Conservation (phyloP, 2,113 vertebrate species). For the Elaphurus davidianus region DNA sequence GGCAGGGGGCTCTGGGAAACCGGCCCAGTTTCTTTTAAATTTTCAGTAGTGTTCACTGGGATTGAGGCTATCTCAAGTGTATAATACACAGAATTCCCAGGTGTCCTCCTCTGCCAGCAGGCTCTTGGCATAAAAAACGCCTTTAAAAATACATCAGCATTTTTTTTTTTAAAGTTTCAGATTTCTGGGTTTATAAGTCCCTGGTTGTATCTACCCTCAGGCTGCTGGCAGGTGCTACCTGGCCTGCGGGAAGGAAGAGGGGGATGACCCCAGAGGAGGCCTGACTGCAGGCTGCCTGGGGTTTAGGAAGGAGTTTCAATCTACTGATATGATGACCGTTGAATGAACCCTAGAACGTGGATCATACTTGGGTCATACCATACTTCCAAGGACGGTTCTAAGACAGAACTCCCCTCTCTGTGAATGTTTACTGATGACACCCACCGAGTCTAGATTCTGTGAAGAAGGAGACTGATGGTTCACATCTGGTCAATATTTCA, state of each 20-base stretch:
- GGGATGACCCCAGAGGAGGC: not conserved
- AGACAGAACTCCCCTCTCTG: not conserved
- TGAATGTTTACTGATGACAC: not conserved
- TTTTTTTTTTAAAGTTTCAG: constrained; percentile 34
- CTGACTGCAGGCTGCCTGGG: not conserved
- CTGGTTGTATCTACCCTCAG: constrained; percentile 9
- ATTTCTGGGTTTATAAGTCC: constrained; percentile 57
- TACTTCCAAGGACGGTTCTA: not conserved
- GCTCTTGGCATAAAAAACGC: constrained; percentile 39
- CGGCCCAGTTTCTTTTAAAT: constrained; percentile 4
- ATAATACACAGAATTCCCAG: constrained; percentile 10
- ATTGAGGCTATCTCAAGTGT: constrained; percentile 15
- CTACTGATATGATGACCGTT: not conserved
- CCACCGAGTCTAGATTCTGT: not conserved
- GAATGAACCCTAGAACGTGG: not conserved
- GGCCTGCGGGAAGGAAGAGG: not conserved
- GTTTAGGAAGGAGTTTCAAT: not conserved
- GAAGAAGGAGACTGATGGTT: not conserved
- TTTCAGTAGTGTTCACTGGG: constrained; percentile 1
- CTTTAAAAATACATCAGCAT: constrained; percentile 51
- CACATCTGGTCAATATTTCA: not conserved
- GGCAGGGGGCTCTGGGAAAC: not conserved
- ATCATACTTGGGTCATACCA: not conserved
- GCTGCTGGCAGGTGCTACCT: constrained; percentile 50
- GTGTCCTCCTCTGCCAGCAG: constrained; percentile 37